Base-by-base conservation (phyloP, 2,113 vertebrate genomes). In the Atrichornis clamosus region DNA sequence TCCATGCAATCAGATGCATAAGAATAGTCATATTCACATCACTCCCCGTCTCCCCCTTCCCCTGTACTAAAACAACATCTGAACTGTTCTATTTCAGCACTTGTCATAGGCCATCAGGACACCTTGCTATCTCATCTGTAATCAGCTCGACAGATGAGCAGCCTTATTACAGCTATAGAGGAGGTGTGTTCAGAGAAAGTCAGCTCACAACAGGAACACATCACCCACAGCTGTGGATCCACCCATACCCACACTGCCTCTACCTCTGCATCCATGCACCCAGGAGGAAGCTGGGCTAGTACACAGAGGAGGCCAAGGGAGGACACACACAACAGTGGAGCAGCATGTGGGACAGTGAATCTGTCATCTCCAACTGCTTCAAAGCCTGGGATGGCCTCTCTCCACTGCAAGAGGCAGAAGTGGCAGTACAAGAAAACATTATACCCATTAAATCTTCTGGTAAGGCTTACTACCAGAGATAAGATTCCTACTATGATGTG, bases 301-400 rank as follows among this genome's bases (percentile, higher is more conserved):
- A 70, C 58, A 39, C 39, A 62, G 10, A 7, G 17, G 39, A 90
- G 33, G 58, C 47, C 62, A 58, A 6, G 0, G 20, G 21, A 87
- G 56, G 37, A 22, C 74, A 83, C 0, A 0, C 1, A 1, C 30
- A 76, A 32, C 23, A 2, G 0, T 5, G n/a, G 17, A 74, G 24
- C 26, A 21, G 46, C 39, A 35, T 18, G n/a, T 46, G 35, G 46
- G 56, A 50, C 22, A 22, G 7, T 2, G 2, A 32, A 68, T 9
- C 49, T 44, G 64, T 28, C 39, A 63, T 7, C 59, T 28, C 27
- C 22, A 75, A 37, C 46, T 75, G 49, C 78, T 85, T 60, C 79
- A 70, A 85, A 90, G 32, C n/a, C 60, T 76, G 26, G 56, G 39
- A 60, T 63, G 30, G 46, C 58, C 63, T 47, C 73, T 41, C 42